These are phyloP conservation scores for Artibeus jamaicensis DNA, from an alignment of 2,797 vertebrate genomes.

Conservation along the genomic window DNA sequence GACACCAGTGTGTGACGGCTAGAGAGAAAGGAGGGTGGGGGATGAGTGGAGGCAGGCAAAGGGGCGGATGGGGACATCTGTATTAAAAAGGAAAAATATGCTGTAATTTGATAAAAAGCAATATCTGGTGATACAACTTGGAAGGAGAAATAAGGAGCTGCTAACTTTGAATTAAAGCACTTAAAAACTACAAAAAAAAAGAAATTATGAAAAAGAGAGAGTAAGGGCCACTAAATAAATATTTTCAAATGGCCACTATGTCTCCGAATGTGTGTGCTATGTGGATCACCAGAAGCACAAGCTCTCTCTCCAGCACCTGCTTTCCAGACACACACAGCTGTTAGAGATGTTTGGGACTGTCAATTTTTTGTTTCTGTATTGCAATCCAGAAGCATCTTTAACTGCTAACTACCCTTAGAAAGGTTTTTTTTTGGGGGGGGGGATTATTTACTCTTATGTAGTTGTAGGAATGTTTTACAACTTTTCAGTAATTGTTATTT, in stretches of 20 bases:
- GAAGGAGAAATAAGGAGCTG: background rate
- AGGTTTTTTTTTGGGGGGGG: background rate
- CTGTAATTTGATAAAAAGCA: background rate
- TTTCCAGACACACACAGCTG: slow-evolving; percentile 35
- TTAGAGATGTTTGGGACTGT: slow-evolving; percentile 18
- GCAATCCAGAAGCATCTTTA: slow-evolving; percentile 17
- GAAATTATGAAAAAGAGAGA: slow-evolving; percentile 36
- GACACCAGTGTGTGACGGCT: background rate
- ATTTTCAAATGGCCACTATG: slow-evolving; percentile 28
- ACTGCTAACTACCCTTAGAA: background rate
- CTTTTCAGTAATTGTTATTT: background rate
- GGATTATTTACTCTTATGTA: background rate
- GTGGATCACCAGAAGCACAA: slow-evolving; percentile 21
- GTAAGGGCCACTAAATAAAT: slow-evolving; percentile 13
- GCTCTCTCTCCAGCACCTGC: slow-evolving; percentile 57
- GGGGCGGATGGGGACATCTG: background rate
- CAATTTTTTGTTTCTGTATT: slow-evolving; percentile 43
- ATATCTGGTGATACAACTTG: background rate
- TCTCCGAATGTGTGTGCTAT: slow-evolving; percentile 13
- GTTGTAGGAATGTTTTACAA: background rate
- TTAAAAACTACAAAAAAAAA: background rate
- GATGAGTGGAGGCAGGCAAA: background rate
- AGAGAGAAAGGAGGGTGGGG: background rate
- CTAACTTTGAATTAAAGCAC: background rate
- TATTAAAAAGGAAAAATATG: background rate